phyloP scores from a whole-genome alignment of 2,113 vertebrate species.

The Pycnonotus jocosus region DNA sequence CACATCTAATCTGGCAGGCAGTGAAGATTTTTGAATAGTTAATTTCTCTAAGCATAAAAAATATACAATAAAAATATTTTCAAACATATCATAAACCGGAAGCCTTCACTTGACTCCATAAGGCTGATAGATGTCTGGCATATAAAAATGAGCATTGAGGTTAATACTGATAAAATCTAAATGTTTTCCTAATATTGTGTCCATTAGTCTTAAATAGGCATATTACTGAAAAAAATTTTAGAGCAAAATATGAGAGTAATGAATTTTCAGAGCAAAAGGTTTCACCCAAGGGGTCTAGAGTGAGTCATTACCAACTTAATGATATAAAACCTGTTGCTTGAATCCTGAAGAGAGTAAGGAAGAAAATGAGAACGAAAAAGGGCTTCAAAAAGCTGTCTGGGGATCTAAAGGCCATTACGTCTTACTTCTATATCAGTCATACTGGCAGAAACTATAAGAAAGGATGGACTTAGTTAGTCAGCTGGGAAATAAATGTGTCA shows the following conservation, averaged over 20 bases:
- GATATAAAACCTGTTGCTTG: not conserved
- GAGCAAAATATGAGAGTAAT: not conserved
- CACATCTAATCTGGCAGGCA: not conserved
- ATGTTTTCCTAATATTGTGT: not conserved
- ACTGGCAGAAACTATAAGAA: not conserved
- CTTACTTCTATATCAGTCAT: not conserved
- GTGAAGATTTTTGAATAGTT: not conserved
- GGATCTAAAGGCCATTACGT: not conserved
- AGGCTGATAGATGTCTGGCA: not conserved
- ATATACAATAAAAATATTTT: not conserved
- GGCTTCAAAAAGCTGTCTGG: not conserved
- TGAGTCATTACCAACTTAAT: not conserved
- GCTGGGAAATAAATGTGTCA: not conserved
- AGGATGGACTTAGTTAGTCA: not conserved
- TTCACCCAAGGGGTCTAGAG: not conserved
- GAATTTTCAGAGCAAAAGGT: not conserved
- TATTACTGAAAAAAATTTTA: not conserved
- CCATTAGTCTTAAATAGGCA: not conserved
- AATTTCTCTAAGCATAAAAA: not conserved
- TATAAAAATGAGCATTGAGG: not conserved
- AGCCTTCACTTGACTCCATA: not conserved
- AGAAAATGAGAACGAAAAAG: not conserved
- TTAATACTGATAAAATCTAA: not conserved
- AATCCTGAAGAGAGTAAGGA: not conserved
- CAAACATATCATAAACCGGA: not conserved